Evolutionary conservation across 2,797 vertebrate genomes (phyloP), one percentile per base, ranked within the genome.

Genomic region (Oreortyx pictus): DNA sequence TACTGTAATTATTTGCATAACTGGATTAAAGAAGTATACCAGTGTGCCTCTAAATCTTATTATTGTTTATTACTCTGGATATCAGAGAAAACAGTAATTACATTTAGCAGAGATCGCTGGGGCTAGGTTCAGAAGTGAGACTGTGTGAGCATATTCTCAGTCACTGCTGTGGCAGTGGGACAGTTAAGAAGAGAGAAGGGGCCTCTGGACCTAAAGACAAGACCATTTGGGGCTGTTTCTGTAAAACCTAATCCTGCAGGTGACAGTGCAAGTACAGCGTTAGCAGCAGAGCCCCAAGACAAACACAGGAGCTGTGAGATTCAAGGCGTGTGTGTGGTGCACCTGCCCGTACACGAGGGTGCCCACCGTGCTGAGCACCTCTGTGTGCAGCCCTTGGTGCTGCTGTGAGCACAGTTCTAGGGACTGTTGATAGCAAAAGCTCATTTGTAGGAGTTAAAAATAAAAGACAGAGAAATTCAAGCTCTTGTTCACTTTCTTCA

Each of bases 1-100:
- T 80, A 92, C 76, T 85, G 57, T 31, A 57, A 84, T 88, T 76
- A 91, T 93, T 95, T 91, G 44, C 71, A 65, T 95, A 91, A 93
- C 77, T 93, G 85, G 64, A 91, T 86, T 93, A 91, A 82, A 89
- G 82, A 65, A 91, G 16, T 3, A 1, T 57, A 81, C 43, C 82
- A 57, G 11, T 0, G 0, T 67, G 70, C n/a, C 47, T 95, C 33
- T 79, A 86, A 93, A 92, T 77, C 60, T 90, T 78, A 64, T 86
- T 94, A 86, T 73, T 91, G 44, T 88, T 94, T 92, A 92, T 93
- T 94, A 71, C 31, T 82, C 35, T 84, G 74, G 14, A 31, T 93
- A 82, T 79, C 41, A 77, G 64, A 76, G 31, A 56, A 93, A 92
- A 61, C 37, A 84, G 23, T 79, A 73, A 86, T 90, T 86, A 73